A percentile compares a stretch with the other conserved stretches of the same genome.
Evolutionary conservation across 2,888 invertebrate genomes (phyloP).

Genomic region (Unio delphinus): DNA sequence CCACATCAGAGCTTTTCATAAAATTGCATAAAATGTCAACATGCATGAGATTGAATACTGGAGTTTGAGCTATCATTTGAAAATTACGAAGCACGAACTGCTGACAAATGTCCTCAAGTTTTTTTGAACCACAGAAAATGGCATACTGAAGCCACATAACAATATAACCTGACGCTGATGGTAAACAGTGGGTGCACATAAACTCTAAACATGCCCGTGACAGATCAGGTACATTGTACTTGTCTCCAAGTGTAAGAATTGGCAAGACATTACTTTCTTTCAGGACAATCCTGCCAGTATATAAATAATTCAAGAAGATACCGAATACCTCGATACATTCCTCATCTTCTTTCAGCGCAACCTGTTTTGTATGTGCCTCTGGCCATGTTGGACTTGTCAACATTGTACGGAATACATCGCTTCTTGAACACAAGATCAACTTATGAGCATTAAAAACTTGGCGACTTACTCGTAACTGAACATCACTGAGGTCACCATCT

Average conservation of each 20-base stretch:
- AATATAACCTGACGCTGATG: constrained; percentile 85
- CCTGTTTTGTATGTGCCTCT: constrained; percentile 87
- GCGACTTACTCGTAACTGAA: constrained; percentile 86
- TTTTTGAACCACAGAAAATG: constrained; percentile 84
- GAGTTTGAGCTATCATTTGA: constrained; percentile 84
- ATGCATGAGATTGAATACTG: constrained; percentile 87
- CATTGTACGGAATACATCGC: constrained; percentile 97
- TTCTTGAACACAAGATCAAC: constrained; percentile 91
- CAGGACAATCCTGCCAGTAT: constrained; percentile 91
- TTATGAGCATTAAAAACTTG: constrained; percentile 89
- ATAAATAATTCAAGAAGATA: constrained; percentile 89
- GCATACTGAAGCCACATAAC: constrained; percentile 94
- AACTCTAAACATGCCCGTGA: constrained; percentile 87
- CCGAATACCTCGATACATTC: constrained; percentile 89
- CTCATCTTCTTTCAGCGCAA: constrained; percentile 88
- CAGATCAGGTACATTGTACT: constrained; percentile 94
- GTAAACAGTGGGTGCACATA: constrained; percentile 90
- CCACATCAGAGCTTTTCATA: constrained; percentile 88
- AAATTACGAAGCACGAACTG: constrained; percentile 87
- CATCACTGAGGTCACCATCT: constrained; percentile 85
- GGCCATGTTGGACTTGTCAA: constrained; percentile 94
- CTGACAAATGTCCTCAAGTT: constrained; percentile 74
- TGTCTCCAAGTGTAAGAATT: constrained; percentile 90
- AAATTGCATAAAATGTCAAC: constrained; percentile 83
- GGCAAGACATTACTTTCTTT: constrained; percentile 89